phyloP scores from a whole-genome alignment of 2,797 vertebrate species.

The Gymnothorax reevesii region DNA sequence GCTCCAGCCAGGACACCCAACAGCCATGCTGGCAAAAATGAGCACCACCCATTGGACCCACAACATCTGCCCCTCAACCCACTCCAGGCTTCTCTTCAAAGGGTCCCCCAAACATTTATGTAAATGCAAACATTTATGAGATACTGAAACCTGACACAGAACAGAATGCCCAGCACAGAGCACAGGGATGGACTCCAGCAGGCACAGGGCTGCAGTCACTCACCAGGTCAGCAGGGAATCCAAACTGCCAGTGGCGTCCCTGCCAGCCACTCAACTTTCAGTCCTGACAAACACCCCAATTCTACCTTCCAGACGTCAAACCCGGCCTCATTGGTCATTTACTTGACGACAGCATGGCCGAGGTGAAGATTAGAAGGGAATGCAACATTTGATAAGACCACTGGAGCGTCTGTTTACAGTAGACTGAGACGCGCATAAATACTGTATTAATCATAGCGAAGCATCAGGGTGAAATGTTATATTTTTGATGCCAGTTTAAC shows the following conservation, averaged over 20 bases:
- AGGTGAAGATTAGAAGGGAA: neutral
- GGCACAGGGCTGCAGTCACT: neutral
- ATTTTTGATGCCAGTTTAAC: neutral
- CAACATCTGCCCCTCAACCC: neutral
- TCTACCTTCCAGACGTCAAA: neutral
- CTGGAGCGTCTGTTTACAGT: neutral
- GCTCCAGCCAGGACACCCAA: slow-evolving; percentile 48
- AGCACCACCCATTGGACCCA: neutral
- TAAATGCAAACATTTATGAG: too few relatives aligned
- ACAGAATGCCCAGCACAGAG: neutral
- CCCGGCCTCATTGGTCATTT: neutral
- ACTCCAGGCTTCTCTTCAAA: neutral
- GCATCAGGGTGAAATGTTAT: neutral
- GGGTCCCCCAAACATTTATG: too few relatives aligned
- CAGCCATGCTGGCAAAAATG: neutral
- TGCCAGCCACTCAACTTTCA: neutral
- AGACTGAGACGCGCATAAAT: neutral
- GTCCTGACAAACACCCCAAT: neutral
- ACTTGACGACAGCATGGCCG: neutral
- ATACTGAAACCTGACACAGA: too few relatives aligned
- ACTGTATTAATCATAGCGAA: neutral
- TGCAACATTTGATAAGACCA: neutral
- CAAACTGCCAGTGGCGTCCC: neutral
- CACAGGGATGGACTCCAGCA: too few relatives aligned
- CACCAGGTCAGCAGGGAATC: neutral